Evolutionary conservation across 2,797 vertebrate species (phyloP), one percentile per base, ranked within the genome.

Genomic region (Mus spretus): DNA sequence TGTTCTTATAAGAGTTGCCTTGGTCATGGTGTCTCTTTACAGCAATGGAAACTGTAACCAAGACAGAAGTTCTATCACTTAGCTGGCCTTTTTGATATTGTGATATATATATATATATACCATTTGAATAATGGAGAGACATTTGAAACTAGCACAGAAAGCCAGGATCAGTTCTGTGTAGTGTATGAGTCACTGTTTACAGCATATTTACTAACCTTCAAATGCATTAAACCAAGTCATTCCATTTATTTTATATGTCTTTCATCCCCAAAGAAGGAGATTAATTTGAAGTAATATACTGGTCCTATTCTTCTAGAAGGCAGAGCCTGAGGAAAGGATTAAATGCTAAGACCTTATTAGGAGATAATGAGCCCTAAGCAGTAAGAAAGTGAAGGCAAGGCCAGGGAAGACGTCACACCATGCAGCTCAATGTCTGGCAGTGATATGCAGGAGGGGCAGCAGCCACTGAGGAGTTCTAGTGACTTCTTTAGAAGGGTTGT

Each of bases 191-290:
- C 72, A 63, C 6, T 70, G 31, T 93, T 94, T 77, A 50, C 57
- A 82, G 53, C 17, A 61, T 59, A 50, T 4, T 19, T n/a, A n/a
- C 77, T 86, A 70, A 82, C 85, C 81, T 84, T 78, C 44, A 6
- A 40, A 1, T 50, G 75, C 37, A 96, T 88, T 87, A 72, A 67
- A 83, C 85, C 80, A 17, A 67, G 12, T 40, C 31, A 26, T 81
- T 91, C 40, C 13, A 6, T 63, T 89, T 78, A 20, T 82, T 74
- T n/a, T 80, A 50, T 93, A 31, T 91, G 8, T 31, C 53, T 89
- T 93, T 96, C 22, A 55, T 89, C 85, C 93, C 89, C 85, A 92
- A 84, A 93, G 13, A 84, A 93, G 40, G 57, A 83, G 19, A 61
- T 72, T 92, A 40, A 84, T 59, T 95, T 13, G 50, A 81, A 61